These are phyloP conservation scores for Oncorhynchus mykiss DNA, from an alignment of 2,113 vertebrate species.

Conservation along the genomic window DNA sequence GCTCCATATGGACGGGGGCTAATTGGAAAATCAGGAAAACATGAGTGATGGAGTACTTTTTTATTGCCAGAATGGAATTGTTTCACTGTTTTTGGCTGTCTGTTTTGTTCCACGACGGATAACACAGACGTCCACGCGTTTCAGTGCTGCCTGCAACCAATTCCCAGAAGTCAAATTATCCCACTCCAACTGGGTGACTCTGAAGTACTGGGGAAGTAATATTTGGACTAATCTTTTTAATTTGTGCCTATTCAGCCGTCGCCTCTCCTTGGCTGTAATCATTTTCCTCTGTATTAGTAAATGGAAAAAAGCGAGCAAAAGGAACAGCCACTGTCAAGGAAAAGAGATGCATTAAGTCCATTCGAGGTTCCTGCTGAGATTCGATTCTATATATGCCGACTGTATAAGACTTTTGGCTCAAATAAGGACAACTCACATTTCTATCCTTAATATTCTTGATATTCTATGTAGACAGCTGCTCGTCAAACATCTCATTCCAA, in stretches of 20 bases:
- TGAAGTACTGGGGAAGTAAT: conserved; percentile 63
- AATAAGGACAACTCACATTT: background rate
- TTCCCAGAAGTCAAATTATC: conserved; percentile 54
- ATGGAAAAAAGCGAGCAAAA: conserved; percentile 46
- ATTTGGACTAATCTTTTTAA: conserved; percentile 69
- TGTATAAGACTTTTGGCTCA: background rate
- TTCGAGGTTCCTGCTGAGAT: conserved; percentile 5
- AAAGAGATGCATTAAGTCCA: conserved; percentile 48
- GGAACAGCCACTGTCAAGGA: conserved; percentile 37
- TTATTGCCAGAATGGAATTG: conserved; percentile 35
- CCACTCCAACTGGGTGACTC: conserved; percentile 50
- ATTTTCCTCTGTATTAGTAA: conserved; percentile 71
- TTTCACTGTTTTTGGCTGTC: conserved; percentile 17
- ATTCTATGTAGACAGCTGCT: too few species aligned
- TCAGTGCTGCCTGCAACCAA: conserved; percentile 10
- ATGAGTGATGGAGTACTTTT: conserved; percentile 13
- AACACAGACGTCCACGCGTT: conserved; percentile 1
- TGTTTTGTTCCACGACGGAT: conserved; percentile 23
- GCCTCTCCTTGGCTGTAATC: conserved; percentile 54
- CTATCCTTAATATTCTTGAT: background rate
- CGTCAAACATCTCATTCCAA: too few species aligned
- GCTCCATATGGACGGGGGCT: conserved; percentile 43
- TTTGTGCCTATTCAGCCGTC: conserved; percentile 67
- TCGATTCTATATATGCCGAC: background rate
- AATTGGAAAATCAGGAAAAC: conserved; percentile 40